Conservation (phyloP, 2,113 vertebrate genomes). For the Sphaerodactylus townsendi region DNA sequence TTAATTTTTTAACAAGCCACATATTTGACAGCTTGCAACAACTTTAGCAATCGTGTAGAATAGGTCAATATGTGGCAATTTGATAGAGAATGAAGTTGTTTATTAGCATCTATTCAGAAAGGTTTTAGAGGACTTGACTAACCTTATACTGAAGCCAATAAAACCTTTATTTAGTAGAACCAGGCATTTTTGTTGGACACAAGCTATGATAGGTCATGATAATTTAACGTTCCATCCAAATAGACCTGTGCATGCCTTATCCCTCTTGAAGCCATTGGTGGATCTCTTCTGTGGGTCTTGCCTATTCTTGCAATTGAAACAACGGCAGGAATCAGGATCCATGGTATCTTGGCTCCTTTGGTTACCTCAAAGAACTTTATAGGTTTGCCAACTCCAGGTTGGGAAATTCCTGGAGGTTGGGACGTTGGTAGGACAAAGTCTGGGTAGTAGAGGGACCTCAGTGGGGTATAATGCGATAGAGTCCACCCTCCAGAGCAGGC, state of each 20-base stretch:
- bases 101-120: not conserved
- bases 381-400: no score
- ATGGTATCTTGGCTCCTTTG: not conserved
- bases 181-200: not conserved
- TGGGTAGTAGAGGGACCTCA: no score
- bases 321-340: not conserved
- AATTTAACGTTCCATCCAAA: not conserved
- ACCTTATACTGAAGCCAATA: not conserved
- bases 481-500: no score
- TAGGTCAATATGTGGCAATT: not conserved
- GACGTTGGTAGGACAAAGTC: no score
- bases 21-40: no score
- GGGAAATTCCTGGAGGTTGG: no score
- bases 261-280: not conserved
- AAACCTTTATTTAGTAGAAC: not conserved
- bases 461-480: no score
- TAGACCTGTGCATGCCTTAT: not conserved
- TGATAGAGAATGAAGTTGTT: not conserved
- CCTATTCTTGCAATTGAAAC: not conserved
- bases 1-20: no score
- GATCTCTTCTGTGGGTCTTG: not conserved
- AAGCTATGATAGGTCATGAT: not conserved
- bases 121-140: not conserved
- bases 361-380: not conserved
- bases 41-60: no score